Conservation (phyloP, 2,113 vertebrate species). For the Lepus europaeus region DNA sequence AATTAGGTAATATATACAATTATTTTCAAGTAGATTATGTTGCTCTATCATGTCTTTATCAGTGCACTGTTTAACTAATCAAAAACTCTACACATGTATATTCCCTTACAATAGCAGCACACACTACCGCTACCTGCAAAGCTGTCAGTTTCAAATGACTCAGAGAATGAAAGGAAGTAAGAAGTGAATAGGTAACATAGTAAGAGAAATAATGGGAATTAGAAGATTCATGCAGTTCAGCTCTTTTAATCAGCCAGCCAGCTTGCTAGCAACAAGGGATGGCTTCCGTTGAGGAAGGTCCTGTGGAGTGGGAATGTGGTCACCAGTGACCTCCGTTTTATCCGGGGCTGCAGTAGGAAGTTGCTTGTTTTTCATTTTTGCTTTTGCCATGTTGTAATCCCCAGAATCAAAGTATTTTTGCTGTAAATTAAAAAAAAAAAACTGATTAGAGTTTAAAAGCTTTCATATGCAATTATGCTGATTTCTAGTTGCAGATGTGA, state of each 20-base stretch:
- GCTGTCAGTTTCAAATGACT: constrained; percentile 88
- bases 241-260: constrained; percentile 94
- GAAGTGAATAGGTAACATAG: constrained; percentile 86
- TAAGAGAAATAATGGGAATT: constrained; percentile 88
- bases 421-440: constrained; percentile 86
- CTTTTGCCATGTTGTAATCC: constrained; percentile 99
- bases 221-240: constrained; percentile 90
- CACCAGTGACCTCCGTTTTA: constrained; percentile 98
- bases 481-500: background rate
- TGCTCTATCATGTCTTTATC: too few species aligned
- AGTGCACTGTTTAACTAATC: too few species aligned
- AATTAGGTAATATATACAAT: too few species aligned
- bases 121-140: constrained; percentile 89
- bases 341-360: constrained; percentile 95
- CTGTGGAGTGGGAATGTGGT: constrained; percentile 99
- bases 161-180: constrained; percentile 87
- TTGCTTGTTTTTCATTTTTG: constrained; percentile 99
- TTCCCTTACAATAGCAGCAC: too few species aligned
- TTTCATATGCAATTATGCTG: background rate
- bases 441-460: constrained; percentile 42
- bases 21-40: too few species aligned
- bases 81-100: too few species aligned
- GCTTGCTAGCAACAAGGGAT: constrained; percentile 98
- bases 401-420: constrained; percentile 99
- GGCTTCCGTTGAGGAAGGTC: constrained; percentile 99